Evolutionary conservation across 2,888 invertebrate species (phyloP).

Genomic region (Ligdia adustata): DNA sequence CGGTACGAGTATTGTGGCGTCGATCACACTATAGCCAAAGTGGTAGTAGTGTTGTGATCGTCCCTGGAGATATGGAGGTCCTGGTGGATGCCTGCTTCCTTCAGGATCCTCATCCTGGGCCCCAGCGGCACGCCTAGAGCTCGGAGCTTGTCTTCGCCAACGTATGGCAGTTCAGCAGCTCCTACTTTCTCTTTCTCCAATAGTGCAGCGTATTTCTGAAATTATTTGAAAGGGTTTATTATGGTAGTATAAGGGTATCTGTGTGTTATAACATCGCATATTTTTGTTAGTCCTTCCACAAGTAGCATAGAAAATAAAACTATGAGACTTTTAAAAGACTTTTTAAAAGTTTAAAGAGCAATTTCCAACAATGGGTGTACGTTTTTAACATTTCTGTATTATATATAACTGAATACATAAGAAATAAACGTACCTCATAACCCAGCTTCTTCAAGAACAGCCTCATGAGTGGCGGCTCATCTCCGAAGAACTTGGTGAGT

Average conservation of each 20-base stretch:
- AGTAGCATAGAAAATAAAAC: too few species aligned
- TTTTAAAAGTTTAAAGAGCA: too few species aligned
- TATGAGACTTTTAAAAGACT: too few species aligned
- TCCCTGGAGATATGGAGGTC: conserved; percentile 77
- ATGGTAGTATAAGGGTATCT: too few species aligned
- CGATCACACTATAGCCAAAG: conserved; percentile 84
- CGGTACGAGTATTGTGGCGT: too few species aligned
- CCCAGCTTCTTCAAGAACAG: conserved; percentile 95
- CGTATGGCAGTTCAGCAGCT: conserved; percentile 95
- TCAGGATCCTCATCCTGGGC: conserved; percentile 93
- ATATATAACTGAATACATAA: not conserved
- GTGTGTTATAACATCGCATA: too few species aligned
- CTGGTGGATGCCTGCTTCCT: conserved; percentile 89
- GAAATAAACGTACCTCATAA: conserved; percentile 87
- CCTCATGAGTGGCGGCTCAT: conserved; percentile 95
- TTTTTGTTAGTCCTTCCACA: too few species aligned
- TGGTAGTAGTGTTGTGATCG: conserved; percentile 78
- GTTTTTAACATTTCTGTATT: too few species aligned
- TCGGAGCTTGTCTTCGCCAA: conserved; percentile 93
- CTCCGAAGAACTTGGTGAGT: conserved; percentile 96
- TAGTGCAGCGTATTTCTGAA: conserved; percentile 93
- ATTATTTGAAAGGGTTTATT: too few species aligned
- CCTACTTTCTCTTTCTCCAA: conserved; percentile 95
- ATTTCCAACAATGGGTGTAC: too few species aligned
- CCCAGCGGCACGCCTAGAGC: conserved; percentile 96